Evolutionary conservation across 2,888 invertebrate species (phyloP).

Genomic region (Meteorus cinctellus): DNA sequence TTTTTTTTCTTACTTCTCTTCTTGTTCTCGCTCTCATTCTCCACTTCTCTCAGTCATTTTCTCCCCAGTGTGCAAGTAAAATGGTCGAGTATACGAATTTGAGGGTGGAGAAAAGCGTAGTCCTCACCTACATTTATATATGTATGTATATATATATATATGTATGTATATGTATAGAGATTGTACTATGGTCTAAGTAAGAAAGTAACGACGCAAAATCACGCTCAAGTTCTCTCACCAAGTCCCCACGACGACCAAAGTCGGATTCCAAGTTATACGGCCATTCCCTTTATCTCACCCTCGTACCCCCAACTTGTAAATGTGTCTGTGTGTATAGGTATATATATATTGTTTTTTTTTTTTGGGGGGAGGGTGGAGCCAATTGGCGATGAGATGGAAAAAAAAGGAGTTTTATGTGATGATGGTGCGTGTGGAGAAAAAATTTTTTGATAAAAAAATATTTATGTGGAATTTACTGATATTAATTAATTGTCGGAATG

Average conservation of each 20-base stretch:
- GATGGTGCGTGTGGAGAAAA: too few species aligned
- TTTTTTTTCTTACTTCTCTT: not conserved
- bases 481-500: too few species aligned
- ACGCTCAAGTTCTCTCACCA: slow-evolving; percentile 22
- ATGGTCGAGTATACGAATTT: not conserved
- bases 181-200: not conserved
- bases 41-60: not conserved
- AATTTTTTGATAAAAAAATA: too few species aligned
- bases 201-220: slow-evolving; percentile 38
- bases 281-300: slow-evolving; percentile 7
- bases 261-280: slow-evolving; percentile 4
- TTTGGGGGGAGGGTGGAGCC: too few species aligned
- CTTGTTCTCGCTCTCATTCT: not conserved
- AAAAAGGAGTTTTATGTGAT: too few species aligned
- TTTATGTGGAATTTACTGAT: too few species aligned
- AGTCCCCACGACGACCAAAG: slow-evolving; percentile 7
- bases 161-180: not conserved
- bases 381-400: too few species aligned
- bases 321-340: not conserved
- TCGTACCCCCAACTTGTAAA: not conserved
- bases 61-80: slow-evolving; percentile 1
- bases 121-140: not conserved
- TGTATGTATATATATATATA: not conserved
- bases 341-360: not conserved
- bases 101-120: not conserved